These are phyloP conservation scores for Lanistes nyassanus DNA, from an alignment of 1,140 invertebrate species.

Conservation along the genomic window DNA sequence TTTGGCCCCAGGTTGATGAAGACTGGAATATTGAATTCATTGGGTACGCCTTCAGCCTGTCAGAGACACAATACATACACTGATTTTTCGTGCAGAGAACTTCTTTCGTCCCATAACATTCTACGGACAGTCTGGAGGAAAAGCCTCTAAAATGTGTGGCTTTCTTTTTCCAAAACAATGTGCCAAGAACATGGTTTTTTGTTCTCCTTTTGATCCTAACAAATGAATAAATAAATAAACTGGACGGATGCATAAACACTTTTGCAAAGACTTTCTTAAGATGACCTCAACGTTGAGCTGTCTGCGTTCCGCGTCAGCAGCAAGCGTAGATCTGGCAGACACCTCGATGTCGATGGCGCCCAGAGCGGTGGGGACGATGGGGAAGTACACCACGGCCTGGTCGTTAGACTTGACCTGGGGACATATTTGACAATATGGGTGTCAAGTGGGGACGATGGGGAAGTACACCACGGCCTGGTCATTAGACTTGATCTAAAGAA, in stretches of 20 bases:
- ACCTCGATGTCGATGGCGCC: slow-evolving; percentile 50
- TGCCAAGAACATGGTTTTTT: too few species aligned
- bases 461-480: too few species aligned
- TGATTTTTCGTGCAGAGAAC: too few species aligned
- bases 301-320: slow-evolving; percentile 56
- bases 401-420: slow-evolving; percentile 43
- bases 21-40: background rate
- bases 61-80: background rate
- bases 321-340: slow-evolving; percentile 46
- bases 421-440: too few species aligned
- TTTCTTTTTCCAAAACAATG: too few species aligned
- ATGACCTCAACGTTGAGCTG: slow-evolving; percentile 51
- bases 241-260: too few species aligned
- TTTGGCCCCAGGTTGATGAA: background rate
- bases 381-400: slow-evolving; percentile 55
- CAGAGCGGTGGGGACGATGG: slow-evolving; percentile 50
- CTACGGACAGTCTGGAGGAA: too few species aligned
- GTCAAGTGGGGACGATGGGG: too few species aligned
- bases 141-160: too few species aligned
- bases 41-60: slow-evolving; percentile 11
- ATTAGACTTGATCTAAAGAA: too few species aligned
- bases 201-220: background rate
- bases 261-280: too few species aligned
- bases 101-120: too few species aligned
- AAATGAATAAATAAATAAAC: background rate